Evolutionary conservation across 2,113 vertebrate genomes (phyloP).

Genomic region (Cygnus buccinator): DNA sequence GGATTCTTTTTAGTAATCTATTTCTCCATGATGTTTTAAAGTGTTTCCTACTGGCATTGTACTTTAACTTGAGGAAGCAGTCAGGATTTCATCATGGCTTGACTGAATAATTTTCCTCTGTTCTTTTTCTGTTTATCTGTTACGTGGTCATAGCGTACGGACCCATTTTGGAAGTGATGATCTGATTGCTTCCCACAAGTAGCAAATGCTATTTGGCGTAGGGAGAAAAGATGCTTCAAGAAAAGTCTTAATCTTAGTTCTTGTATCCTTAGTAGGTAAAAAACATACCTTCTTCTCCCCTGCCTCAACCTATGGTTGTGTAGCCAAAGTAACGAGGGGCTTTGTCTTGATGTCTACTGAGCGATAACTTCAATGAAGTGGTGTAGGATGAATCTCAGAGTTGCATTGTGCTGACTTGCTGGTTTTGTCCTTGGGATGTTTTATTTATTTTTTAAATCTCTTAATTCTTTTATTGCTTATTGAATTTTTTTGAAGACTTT

Average conservation of each 20-base stretch:
- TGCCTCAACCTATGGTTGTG: neutral
- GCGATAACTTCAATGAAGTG: neutral
- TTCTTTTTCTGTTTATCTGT: neutral
- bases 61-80: neutral
- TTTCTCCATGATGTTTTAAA: neutral
- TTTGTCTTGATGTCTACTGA: neutral
- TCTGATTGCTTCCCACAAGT: neutral
- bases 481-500: conserved; percentile 35
- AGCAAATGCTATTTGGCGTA: neutral
- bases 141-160: neutral
- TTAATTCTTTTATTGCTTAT: conserved; percentile 28
- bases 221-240: neutral
- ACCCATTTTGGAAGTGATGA: neutral
- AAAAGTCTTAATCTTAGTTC: neutral
- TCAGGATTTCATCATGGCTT: neutral
- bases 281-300: neutral
- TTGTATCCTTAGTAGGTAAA: neutral
- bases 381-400: neutral
- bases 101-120: neutral
- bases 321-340: neutral
- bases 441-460: neutral
- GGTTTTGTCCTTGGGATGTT: neutral
- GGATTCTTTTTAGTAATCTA: neutral
- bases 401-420: neutral
- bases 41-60: neutral